Evolutionary conservation across 2,113 vertebrate species (phyloP), one percentile per base, ranked within the genome.

Genomic region (Cephalopterus ornatus): DNA sequence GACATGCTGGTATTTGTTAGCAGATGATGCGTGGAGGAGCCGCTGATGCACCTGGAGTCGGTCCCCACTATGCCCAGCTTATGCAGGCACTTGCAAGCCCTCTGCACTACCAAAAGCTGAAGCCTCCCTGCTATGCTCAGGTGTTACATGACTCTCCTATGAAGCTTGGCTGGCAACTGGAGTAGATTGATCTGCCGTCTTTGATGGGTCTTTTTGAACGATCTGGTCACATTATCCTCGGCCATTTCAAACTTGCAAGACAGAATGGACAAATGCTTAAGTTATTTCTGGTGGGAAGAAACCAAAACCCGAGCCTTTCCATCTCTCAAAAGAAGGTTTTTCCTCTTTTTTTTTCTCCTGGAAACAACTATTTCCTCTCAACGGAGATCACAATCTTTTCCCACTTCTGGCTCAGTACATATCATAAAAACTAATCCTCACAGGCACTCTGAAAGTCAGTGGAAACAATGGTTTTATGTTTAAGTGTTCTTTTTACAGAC

Each of bases 1-100:
- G 32, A n/a, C 18, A 0, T 3, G 30, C 8, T 2, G 68, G n/a
- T 3, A 0, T 42, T n/a, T 32, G 10, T 41, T 10, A 27, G 58
- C 44, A 47, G 63, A 3, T 2, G 65, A 11, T 46, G 59, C 1
- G 1, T 5, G 9, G 44, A 37, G 58, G 41, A 44, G 20, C 11
- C 2, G 0, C 61, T n/a, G 30, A 35, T 22, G 12, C 8, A 5
- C 71, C 68, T 6, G 52, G 15, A 27, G 13, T 10, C 14, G 2
- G 18, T 30, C 24, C 32, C 7, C 6, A 5, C 49, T 13, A 7
- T 8, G 46, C 41, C 26, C 33, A 30, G 24, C 24, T 61, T 14
- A 4, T 30, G 42, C 26, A 18, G 21, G 56, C 35, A 3, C 23
- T 4, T 14, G 41, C 37, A 20, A 19, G 21, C 3, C 14, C 13